A percentile compares a stretch with the other conserved stretches of the same genome.
Conservation (phyloP, 2,888 invertebrate genomes). For the Augochlorella aurata region DNA sequence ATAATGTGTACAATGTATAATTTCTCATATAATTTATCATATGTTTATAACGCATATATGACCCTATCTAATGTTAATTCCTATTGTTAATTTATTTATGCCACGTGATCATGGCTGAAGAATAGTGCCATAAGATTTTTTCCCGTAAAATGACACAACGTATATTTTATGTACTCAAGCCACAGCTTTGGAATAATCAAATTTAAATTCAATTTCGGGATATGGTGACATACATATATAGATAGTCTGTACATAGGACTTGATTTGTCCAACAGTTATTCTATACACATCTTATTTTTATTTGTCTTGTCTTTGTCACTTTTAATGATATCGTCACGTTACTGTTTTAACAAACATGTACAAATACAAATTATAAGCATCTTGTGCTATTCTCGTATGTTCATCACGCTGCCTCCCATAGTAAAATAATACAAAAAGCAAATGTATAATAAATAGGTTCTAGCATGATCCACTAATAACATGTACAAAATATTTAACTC, state of each 20-base stretch:
- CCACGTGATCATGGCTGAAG: slow-evolving; percentile 27
- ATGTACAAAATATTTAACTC: slow-evolving; percentile 54
- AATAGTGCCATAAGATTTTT: slow-evolving; percentile 41
- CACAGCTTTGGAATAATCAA: slow-evolving; percentile 11
- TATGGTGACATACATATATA: slow-evolving; percentile 27
- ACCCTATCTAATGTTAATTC: slow-evolving; percentile 52
- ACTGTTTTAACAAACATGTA: slow-evolving; percentile 10
- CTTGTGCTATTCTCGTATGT: slow-evolving; percentile 27
- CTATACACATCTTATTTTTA: slow-evolving; percentile 38
- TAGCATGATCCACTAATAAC: slow-evolving; percentile 31
- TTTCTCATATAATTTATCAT: slow-evolving; percentile 51
- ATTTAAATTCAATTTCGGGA: slow-evolving; percentile 27
- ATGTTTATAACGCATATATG: slow-evolving; percentile 43
- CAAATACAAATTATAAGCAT: slow-evolving; percentile 38
- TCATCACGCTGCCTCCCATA: slow-evolving; percentile 6
- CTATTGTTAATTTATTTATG: slow-evolving; percentile 32
- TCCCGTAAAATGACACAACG: slow-evolving; percentile 19
- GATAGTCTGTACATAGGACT: slow-evolving; percentile 32
- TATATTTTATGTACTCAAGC: background rate
- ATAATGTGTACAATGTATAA: slow-evolving; percentile 58
- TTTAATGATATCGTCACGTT: slow-evolving; percentile 2
- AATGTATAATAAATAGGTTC: slow-evolving; percentile 41
- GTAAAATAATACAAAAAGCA: slow-evolving; percentile 52
- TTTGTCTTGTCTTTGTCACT: slow-evolving; percentile 10
- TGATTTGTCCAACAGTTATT: slow-evolving; percentile 45